Conservation (phyloP, 2,888 invertebrate species). For the Gnatocerus cornutus region DNA sequence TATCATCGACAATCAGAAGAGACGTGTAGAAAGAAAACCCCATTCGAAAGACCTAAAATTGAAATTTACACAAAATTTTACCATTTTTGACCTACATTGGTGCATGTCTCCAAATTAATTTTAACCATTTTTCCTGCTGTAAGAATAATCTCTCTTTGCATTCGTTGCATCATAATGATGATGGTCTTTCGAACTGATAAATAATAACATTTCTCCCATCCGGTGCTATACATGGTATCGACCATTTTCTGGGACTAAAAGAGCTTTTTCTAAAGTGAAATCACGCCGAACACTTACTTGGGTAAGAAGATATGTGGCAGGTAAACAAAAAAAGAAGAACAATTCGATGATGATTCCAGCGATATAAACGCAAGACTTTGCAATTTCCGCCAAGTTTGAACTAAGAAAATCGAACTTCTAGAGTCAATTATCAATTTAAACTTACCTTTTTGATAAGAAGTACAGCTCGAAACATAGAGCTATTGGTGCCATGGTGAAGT, state of each 20-base stretch:
- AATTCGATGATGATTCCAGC: conserved; percentile 16
- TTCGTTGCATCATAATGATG: conserved; percentile 33
- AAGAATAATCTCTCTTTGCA: conserved; percentile 12
- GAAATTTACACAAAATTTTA: neutral
- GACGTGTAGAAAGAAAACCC: conserved; percentile 23
- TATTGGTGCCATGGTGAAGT: conserved; percentile 27
- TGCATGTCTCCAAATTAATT: conserved; percentile 32
- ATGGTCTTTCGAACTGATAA: conserved; percentile 9
- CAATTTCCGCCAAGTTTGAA: conserved; percentile 21
- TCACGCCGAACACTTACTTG: conserved; percentile 2
- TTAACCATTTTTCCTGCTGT: conserved; percentile 33
- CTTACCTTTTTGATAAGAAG: conserved; percentile 23
- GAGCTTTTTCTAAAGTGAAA: neutral
- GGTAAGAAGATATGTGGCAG: conserved; percentile 23
- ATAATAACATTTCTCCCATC: conserved; percentile 22
- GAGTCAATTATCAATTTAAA: neutral
- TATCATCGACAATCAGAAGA: conserved; percentile 18
- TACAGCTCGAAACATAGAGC: conserved; percentile 25
- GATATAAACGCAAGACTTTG: conserved; percentile 20
- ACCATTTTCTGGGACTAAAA: conserved; percentile 27
- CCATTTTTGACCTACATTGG: conserved; percentile 1
- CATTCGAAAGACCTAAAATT: conserved; percentile 29
- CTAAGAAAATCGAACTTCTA: neutral
- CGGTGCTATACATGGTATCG: conserved; percentile 1
- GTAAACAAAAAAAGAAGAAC: conserved; percentile 27